Evolutionary conservation across 1,140 invertebrate species (phyloP).

Genomic region (Zaprionus capensis): DNA sequence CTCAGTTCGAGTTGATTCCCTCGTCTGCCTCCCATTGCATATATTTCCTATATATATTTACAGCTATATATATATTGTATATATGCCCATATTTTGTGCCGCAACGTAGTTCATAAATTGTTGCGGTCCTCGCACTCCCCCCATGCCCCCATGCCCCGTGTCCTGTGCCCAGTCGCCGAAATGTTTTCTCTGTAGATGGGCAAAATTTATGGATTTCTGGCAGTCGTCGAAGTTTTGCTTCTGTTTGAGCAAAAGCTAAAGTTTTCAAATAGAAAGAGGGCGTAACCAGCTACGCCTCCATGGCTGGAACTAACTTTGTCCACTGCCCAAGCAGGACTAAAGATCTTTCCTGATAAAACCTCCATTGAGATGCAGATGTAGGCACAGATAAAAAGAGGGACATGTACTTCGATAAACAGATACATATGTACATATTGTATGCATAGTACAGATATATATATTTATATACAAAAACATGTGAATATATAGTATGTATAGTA

Average conservation of each 20-base stretch:
- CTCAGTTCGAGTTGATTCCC: slow-evolving; percentile 49
- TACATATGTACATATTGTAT: too few species aligned
- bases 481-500: too few species aligned
- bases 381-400: not conserved
- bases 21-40: not conserved
- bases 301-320: not conserved
- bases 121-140: slow-evolving; percentile 41
- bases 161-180: slow-evolving; percentile 17
- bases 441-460: too few species aligned
- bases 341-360: not conserved
- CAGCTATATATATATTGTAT: slow-evolving; percentile 37
- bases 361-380: not conserved
- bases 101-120: slow-evolving; percentile 80
- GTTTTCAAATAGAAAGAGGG: slow-evolving; percentile 67
- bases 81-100: slow-evolving; percentile 26
- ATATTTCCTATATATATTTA: slow-evolving; percentile 37
- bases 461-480: too few species aligned
- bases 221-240: slow-evolving; percentile 37
- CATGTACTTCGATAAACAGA: too few species aligned
- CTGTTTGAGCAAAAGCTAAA: slow-evolving; percentile 52
- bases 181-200: slow-evolving; percentile 26
- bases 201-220: slow-evolving; percentile 48
- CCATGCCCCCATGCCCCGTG: not conserved
- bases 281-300: slow-evolving; percentile 32
- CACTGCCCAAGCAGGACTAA: not conserved